Evolutionary conservation across 2,888 invertebrate species (phyloP).

Genomic region (Tenthredo livida): DNA sequence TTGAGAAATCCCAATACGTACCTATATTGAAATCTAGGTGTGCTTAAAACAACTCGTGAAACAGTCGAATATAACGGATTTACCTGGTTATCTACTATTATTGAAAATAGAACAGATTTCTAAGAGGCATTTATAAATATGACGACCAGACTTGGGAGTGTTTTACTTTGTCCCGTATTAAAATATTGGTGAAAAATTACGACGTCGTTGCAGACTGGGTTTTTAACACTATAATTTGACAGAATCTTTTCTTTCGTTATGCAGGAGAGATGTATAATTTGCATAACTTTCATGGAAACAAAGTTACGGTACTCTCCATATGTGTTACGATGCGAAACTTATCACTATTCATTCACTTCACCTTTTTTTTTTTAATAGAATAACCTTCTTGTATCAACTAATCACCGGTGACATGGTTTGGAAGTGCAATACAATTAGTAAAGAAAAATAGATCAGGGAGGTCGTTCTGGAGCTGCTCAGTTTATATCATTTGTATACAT

Average conservation of each 20-base stretch:
- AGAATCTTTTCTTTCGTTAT: background rate
- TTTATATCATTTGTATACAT: background rate
- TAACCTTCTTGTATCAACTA: constrained; percentile 6
- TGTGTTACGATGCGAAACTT: background rate
- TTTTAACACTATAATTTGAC: background rate
- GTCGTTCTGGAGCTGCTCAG: background rate
- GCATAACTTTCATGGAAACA: background rate
- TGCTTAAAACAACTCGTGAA: background rate
- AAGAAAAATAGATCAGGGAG: background rate
- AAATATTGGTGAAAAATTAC: background rate
- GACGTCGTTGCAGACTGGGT: background rate
- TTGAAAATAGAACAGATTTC: background rate
- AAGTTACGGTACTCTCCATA: background rate
- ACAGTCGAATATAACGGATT: background rate
- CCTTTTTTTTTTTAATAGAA: background rate
- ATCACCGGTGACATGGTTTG: background rate
- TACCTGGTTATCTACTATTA: background rate
- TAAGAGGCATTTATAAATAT: background rate
- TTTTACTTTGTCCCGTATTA: background rate
- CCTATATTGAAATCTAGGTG: background rate
- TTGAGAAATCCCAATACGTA: background rate
- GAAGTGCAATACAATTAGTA: constrained; percentile 15
- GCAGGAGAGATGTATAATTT: background rate
- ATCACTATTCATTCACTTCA: background rate
- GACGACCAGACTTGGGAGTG: background rate